phyloP scores from a whole-genome alignment of 2,797 vertebrate genomes.

The Sarcoramphus papa region DNA sequence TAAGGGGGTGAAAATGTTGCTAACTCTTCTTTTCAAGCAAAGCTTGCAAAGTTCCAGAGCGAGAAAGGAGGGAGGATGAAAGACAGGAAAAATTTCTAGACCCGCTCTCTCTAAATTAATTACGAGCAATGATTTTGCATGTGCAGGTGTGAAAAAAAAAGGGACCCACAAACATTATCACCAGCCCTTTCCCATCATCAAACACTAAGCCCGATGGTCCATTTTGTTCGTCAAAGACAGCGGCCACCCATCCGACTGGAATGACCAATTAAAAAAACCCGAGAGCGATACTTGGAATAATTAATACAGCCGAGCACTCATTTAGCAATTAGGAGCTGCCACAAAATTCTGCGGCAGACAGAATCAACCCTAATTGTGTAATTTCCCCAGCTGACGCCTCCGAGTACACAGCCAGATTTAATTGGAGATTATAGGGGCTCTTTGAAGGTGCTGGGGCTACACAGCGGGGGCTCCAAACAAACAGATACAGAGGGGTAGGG shows the following conservation, averaged over 20 bases:
- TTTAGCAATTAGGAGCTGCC: slow-evolving; percentile 64
- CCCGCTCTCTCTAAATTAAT: background rate
- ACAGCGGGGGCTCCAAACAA: slow-evolving; percentile 50
- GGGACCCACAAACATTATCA: background rate
- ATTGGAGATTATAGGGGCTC: slow-evolving; percentile 70
- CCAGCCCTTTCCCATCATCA: slow-evolving; percentile 24
- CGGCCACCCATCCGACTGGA: slow-evolving; percentile 52
- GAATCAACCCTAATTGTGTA: slow-evolving; percentile 76
- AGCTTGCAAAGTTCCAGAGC: background rate
- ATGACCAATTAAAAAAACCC: slow-evolving; percentile 57
- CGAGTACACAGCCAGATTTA: slow-evolving; percentile 76
- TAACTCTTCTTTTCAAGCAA: slow-evolving; percentile 31
- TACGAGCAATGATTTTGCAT: background rate
- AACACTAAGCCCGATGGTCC: background rate
- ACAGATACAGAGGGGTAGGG: slow-evolving; percentile 47
- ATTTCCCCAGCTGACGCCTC: slow-evolving; percentile 78
- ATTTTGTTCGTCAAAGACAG: slow-evolving; percentile 29
- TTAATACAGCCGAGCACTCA: slow-evolving; percentile 57
- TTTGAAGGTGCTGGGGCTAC: slow-evolving; percentile 77
- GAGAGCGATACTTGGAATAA: slow-evolving; percentile 52
- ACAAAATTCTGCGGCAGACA: slow-evolving; percentile 44
- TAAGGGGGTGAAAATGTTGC: slow-evolving; percentile 26
- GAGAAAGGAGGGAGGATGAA: background rate
- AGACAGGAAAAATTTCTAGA: slow-evolving; percentile 6
- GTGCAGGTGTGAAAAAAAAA: background rate